phyloP scores from a whole-genome alignment of 2,113 vertebrate genomes.

The Cynopterus brachyotis region DNA sequence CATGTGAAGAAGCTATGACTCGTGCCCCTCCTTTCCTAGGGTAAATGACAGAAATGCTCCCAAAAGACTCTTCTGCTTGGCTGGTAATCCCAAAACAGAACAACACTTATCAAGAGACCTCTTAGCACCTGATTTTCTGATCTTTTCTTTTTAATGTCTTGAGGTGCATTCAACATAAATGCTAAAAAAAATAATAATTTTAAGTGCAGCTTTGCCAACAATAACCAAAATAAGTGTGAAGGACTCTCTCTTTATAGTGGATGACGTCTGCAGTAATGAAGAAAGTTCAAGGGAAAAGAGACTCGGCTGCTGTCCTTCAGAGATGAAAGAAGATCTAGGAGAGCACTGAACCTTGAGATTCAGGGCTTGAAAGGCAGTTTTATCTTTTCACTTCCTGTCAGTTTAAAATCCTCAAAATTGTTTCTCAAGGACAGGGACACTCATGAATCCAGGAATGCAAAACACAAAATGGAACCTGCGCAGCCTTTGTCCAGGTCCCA shows the following conservation, averaged over 20 bases:
- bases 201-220: neutral
- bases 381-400: slow-evolving; percentile 18
- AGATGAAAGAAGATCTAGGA: slow-evolving; percentile 36
- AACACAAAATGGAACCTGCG: neutral
- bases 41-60: neutral
- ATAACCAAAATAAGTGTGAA: slow-evolving; percentile 56
- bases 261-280: neutral
- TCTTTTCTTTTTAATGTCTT: neutral
- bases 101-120: neutral
- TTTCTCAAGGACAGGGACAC: neutral
- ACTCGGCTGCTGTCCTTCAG: neutral
- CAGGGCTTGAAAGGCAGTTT: neutral
- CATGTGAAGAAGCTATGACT: neutral
- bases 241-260: neutral
- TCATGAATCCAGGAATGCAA: neutral
- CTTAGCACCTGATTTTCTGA: neutral
- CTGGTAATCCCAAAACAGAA: neutral
- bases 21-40: neutral
- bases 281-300: slow-evolving; percentile 47
- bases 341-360: neutral
- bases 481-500: neutral
- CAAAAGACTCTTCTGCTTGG: neutral
- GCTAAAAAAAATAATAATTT: neutral
- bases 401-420: neutral
- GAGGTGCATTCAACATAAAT: neutral